phyloP scores from a whole-genome alignment of 2,888 invertebrate species.

The Latrodectus elegans region DNA sequence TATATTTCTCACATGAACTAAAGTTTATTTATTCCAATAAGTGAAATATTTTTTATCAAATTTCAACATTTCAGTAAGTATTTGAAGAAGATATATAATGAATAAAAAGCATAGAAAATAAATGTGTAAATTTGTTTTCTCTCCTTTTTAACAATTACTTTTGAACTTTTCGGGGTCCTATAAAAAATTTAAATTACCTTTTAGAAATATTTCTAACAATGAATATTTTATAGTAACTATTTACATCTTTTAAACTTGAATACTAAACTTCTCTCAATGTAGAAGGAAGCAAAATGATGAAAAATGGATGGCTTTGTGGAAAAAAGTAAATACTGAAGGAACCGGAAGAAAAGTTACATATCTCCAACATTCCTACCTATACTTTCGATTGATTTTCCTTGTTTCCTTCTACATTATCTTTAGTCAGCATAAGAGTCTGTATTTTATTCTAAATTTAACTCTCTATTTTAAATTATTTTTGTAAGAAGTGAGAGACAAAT shows the following conservation, averaged over 20 bases:
- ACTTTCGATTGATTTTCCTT: constrained; percentile 35
- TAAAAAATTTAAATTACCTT: not conserved
- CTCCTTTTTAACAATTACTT: no score
- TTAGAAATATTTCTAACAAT: not conserved
- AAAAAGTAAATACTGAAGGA: no score
- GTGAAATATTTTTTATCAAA: no score
- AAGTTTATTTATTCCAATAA: no score
- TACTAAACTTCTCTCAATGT: not conserved
- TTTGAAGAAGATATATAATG: no score
- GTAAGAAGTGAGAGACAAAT: not conserved
- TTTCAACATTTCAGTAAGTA: no score
- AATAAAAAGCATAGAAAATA: no score
- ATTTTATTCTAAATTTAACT: constrained; percentile 32
- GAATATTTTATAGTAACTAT: not conserved
- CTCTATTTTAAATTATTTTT: not conserved
- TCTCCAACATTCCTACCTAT: not conserved
- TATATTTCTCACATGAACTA: no score
- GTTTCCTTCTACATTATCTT: constrained; percentile 20
- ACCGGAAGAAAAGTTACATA: not conserved
- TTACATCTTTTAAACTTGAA: not conserved
- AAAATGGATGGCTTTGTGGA: not conserved
- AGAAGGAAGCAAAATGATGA: not conserved
- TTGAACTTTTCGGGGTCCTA: not conserved
- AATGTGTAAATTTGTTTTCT: no score
- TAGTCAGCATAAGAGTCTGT: constrained; percentile 4